Percentiles rank a stretch among this genome's conserved stretches.
These are phyloP conservation scores for Scomber colias DNA, from an alignment of 2,113 vertebrate genomes.

Conservation along the genomic window DNA sequence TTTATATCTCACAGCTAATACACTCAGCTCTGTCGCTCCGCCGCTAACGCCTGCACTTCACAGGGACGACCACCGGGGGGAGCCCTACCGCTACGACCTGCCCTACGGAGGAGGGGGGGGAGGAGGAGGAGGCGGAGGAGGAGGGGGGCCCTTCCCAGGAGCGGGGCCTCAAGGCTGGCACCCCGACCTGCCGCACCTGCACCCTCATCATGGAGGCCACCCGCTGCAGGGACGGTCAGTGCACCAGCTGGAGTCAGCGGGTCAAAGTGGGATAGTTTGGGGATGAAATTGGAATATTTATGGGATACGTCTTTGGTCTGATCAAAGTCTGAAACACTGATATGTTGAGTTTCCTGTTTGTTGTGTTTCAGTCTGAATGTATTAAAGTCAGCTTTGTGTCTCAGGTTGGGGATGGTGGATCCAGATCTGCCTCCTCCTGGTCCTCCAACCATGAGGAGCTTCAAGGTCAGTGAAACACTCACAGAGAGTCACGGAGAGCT, in stretches of 20 bases:
- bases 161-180: constrained; percentile 89
- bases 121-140: constrained; percentile 78
- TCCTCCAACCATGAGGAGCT: constrained; percentile 77
- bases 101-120: constrained; percentile 86
- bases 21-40: too few relatives aligned
- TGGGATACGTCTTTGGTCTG: too few relatives aligned
- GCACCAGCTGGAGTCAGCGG: too few relatives aligned
- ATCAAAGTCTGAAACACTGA: too few relatives aligned
- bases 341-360: too few relatives aligned
- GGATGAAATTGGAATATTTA: too few relatives aligned
- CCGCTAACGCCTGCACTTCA: neutral
- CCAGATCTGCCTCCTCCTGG: constrained; percentile 77
- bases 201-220: constrained; percentile 86
- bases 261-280: too few relatives aligned
- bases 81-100: constrained; percentile 92
- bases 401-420: constrained; percentile 77
- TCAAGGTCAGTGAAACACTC: constrained; percentile 79
- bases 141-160: constrained; percentile 61
- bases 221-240: constrained; percentile 92
- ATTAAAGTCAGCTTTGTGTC: neutral
- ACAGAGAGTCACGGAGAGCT: neutral
- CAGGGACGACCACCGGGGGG: constrained; percentile 92
- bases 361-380: too few relatives aligned
- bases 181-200: constrained; percentile 90
- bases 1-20: too few relatives aligned